These are phyloP conservation scores for Clinocottus analis DNA, from an alignment of 2,113 vertebrate genomes.

Conservation along the genomic window DNA sequence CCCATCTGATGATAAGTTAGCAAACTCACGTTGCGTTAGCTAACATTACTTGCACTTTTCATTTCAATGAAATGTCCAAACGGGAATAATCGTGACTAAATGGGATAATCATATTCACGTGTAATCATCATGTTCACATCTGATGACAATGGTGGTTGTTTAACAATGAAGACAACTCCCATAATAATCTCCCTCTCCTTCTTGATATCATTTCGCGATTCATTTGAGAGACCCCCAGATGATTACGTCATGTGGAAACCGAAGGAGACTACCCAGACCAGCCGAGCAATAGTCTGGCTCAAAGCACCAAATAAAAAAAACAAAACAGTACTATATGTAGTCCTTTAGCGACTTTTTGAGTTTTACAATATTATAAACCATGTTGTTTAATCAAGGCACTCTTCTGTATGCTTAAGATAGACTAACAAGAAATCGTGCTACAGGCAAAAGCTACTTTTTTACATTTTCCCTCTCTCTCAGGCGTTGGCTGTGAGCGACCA, in stretches of 20 bases:
- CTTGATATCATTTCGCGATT: no score
- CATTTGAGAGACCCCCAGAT: no score
- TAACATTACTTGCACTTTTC: no score
- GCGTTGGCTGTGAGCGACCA: slow-evolving; percentile 92
- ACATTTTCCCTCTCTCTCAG: slow-evolving; percentile 67
- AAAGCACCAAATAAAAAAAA: not conserved
- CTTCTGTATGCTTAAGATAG: not conserved
- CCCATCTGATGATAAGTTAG: no score
- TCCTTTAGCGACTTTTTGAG: not conserved
- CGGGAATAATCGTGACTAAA: no score
- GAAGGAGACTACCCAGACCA: not conserved
- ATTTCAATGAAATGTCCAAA: no score
- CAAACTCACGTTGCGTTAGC: no score
- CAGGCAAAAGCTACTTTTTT: not conserved
- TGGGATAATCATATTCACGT: no score
- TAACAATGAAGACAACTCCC: no score
- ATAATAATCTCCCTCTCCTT: no score
- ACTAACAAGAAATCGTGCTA: not conserved
- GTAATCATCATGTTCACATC: no score
- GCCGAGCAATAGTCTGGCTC: not conserved
- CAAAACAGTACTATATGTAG: not conserved
- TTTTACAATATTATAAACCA: not conserved
- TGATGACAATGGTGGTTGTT: no score
- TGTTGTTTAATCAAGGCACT: not conserved
- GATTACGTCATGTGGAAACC: not conserved